Evolutionary conservation across 2,888 invertebrate species (phyloP).

Genomic region (Parochlus steinenii): DNA sequence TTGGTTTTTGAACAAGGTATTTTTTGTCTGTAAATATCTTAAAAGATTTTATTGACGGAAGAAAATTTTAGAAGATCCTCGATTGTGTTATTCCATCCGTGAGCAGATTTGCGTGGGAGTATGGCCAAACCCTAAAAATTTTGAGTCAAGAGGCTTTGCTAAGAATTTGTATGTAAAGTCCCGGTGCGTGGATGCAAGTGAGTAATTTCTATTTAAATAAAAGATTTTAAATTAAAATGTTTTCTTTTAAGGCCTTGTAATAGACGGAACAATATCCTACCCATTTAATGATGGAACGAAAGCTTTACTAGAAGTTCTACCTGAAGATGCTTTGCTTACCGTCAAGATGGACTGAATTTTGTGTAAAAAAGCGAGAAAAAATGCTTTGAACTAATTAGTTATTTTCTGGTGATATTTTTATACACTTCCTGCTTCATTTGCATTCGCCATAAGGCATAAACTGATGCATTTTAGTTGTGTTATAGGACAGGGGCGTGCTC

Average conservation of each 20-base stretch:
- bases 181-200: conserved; percentile 70
- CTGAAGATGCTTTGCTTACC: conserved; percentile 77
- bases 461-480: too few relatives aligned
- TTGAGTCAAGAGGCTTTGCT: conserved; percentile 61
- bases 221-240: neutral
- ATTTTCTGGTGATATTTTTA: conserved; percentile 4
- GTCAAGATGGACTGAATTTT: conserved; percentile 33
- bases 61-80: conserved; percentile 50
- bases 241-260: conserved; percentile 50
- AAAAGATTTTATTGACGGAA: conserved; percentile 17
- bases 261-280: conserved; percentile 89
- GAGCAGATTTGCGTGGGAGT: conserved; percentile 84
- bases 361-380: too few relatives aligned
- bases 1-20: conserved; percentile 55
- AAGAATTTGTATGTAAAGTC: conserved; percentile 62
- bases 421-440: conserved; percentile 1
- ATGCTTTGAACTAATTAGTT: neutral
- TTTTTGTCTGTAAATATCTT: conserved; percentile 10
- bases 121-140: conserved; percentile 59
- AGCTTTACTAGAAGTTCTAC: conserved; percentile 64
- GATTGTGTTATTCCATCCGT: conserved; percentile 79
- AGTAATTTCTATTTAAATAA: conserved; percentile 18
- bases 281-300: conserved; percentile 88
- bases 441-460: too few relatives aligned
- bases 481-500: neutral